Evolutionary conservation across 1,140 invertebrate genomes (phyloP), one percentile per base, ranked within the genome.

Genomic region (Drosophila sproati): DNA sequence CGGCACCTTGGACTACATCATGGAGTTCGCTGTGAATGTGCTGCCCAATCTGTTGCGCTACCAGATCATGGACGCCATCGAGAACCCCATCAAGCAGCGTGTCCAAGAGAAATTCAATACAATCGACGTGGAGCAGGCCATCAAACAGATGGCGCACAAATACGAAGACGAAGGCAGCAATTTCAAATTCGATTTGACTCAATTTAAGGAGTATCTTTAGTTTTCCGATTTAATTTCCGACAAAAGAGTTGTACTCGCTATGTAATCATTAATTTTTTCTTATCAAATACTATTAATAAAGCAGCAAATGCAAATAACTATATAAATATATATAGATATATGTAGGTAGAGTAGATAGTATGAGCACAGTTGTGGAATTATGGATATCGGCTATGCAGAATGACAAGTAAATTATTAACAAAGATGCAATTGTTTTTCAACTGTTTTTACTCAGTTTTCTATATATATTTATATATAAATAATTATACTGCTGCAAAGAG

Each of bases 31-130:
- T 2, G 93, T 97, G 0, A 98, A 97, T 90, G 93, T 97, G 70
- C 73, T 97, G 47, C 96, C 97, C 2, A 98, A 98, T 94, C 92
- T 97, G 50, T 93, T 98, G 57, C 94, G 97, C 72, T 96, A 96
- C 93, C 96, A 97, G 93, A 97, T 97, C 71, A 96, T 97, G 94
- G 96, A 97, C 85, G 96, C 96, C 3, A 91, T 97, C 5, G 96
- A 97, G 92, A 94, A 94, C 57, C 96, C 96, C 0, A 92, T 97
- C 2, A 95, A 94, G 79, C 94, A 94, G 69, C 94, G 95, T 51
- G 93, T 97, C 0, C 94, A 95, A 69, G 94, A 96, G 74, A 91
- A 82, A 62, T 91, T 97, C 32, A 94, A 97, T 79, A 95, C 94
- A 75, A 93, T 97, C 32, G 94, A 97, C 78, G 94, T 97, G 3